These are phyloP conservation scores for Alligator sinensis DNA, from an alignment of 2,113 vertebrate genomes.

Conservation along the genomic window DNA sequence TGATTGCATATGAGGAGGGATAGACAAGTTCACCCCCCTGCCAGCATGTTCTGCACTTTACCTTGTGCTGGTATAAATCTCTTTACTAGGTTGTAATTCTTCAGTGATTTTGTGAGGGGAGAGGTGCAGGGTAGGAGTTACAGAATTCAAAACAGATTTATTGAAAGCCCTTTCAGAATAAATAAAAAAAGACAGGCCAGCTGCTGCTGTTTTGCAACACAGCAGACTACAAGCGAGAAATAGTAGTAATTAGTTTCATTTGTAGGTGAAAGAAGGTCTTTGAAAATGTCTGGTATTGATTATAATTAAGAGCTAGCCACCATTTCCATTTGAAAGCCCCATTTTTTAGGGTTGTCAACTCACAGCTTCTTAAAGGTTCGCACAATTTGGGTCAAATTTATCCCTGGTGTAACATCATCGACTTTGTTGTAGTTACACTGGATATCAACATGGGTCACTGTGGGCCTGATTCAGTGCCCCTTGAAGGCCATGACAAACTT, in stretches of 20 bases:
- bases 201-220: conserved; percentile 56
- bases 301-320: conserved; percentile 68
- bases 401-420: background rate
- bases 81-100: conserved; percentile 80
- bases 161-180: conserved; percentile 67
- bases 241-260: conserved; percentile 79
- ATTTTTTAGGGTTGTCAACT: conserved; percentile 59
- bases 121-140: conserved; percentile 38
- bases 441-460: background rate
- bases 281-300: conserved; percentile 76
- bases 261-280: conserved; percentile 80
- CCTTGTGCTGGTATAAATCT: conserved; percentile 80
- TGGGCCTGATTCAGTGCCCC: background rate
- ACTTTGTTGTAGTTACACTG: background rate
- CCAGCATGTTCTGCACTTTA: conserved; percentile 68
- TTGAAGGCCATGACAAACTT: background rate
- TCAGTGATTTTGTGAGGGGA: conserved; percentile 65
- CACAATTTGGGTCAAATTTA: rapidly evolving
- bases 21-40: conserved; percentile 69
- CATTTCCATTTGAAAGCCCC: conserved; percentile 68
- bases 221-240: conserved; percentile 53
- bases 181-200: conserved; percentile 71
- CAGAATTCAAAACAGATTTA: conserved; percentile 82
- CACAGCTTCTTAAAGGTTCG: conserved; percentile 36
- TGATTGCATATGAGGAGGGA: conserved; percentile 68